A percentile compares a stretch with the other conserved stretches of the same genome.
Conservation (phyloP, 2,113 vertebrate species). For the Perccottus glenii region DNA sequence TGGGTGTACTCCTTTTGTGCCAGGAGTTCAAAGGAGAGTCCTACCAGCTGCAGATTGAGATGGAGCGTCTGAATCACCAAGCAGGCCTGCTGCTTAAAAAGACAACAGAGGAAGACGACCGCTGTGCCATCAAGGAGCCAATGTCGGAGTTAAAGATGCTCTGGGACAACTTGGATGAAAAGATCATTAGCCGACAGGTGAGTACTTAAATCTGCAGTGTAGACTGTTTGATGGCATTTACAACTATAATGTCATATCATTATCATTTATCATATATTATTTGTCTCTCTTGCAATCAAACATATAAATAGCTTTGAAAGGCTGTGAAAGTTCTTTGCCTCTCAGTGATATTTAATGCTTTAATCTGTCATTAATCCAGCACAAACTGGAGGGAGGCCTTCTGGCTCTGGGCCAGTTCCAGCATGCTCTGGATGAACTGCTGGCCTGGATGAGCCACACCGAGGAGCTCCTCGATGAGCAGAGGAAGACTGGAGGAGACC, state of each 20-base stretch:
- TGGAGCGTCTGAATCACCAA: constrained; percentile 96
- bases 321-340: constrained; percentile 16
- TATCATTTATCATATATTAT: too few species aligned
- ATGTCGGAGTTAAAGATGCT: constrained; percentile 90
- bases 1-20: constrained; percentile 28
- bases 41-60: constrained; percentile 97
- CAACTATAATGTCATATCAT: too few species aligned
- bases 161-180: constrained; percentile 91
- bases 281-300: background rate
- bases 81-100: constrained; percentile 92
- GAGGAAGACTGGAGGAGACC: constrained; percentile 91
- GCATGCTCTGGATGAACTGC: constrained; percentile 93
- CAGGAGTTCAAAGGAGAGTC: constrained; percentile 95
- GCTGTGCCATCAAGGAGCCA: constrained; percentile 89
- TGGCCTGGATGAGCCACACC: constrained; percentile 93
- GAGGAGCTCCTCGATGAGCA: constrained; percentile 93
- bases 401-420: constrained; percentile 97
- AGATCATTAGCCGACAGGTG: constrained; percentile 94
- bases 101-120: constrained; percentile 87
- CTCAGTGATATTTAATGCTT: constrained; percentile 38
- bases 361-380: constrained; percentile 81
- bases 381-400: constrained; percentile 95
- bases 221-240: background rate
- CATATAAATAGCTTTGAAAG: background rate
- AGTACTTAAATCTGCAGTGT: constrained; percentile 41